A percentile compares a stretch with the other conserved stretches of the same genome.
Conservation (phyloP, 2,113 vertebrate genomes). For the Xerus inauris region DNA sequence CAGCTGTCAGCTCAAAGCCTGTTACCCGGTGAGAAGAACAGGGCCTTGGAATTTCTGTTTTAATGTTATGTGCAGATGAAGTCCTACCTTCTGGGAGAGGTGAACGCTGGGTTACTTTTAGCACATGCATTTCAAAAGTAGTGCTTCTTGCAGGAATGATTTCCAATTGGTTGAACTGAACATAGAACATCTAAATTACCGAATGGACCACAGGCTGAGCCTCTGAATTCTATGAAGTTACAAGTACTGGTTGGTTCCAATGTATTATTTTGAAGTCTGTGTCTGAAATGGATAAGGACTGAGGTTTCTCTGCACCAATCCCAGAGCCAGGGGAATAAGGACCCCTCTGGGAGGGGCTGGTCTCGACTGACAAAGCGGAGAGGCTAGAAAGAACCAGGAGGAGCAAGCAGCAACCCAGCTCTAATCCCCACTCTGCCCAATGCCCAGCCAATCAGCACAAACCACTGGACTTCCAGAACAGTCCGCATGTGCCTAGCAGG, state of each 20-base stretch:
- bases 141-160: background rate
- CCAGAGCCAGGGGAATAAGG: background rate
- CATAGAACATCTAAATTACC: background rate
- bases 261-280: background rate
- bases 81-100: background rate
- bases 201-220: background rate
- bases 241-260: background rate
- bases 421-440: background rate
- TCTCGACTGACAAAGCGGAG: background rate
- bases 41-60: background rate
- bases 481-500: background rate
- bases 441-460: rapidly evolving
- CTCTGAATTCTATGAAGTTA: background rate
- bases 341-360: background rate
- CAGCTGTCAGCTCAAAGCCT: background rate
- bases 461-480: background rate
- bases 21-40: background rate
- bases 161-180: background rate
- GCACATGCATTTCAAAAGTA: background rate
- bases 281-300: background rate
- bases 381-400: background rate
- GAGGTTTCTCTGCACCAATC: background rate
- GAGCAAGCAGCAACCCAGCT: rapidly evolving
- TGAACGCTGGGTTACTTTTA: background rate
- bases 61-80: background rate